phyloP scores from a whole-genome alignment of 2,888 invertebrate species.

The Petrophora chlorosata region DNA sequence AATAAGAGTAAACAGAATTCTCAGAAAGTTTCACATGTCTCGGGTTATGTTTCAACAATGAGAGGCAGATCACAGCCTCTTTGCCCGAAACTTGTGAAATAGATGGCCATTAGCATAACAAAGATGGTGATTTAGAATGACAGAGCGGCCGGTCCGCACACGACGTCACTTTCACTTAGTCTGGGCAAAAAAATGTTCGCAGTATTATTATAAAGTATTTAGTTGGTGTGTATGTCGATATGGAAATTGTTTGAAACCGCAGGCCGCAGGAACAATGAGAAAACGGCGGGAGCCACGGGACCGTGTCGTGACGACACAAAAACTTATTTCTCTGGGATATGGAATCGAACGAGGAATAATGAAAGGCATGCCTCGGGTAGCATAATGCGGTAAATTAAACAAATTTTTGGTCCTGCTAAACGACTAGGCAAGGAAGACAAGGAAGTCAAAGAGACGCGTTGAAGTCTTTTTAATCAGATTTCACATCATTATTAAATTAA shows the following conservation, averaged over 20 bases:
- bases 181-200: slow-evolving; percentile 47
- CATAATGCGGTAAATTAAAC: slow-evolving; percentile 77
- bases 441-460: slow-evolving; percentile 48
- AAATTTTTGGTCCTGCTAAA: slow-evolving; percentile 68
- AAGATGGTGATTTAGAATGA: slow-evolving; percentile 72
- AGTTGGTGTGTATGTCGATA: slow-evolving; percentile 53
- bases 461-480: slow-evolving; percentile 4
- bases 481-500: background rate
- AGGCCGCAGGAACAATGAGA: slow-evolving; percentile 67
- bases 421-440: slow-evolving; percentile 46
- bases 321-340: slow-evolving; percentile 75
- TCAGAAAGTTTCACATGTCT: slow-evolving; percentile 68
- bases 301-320: slow-evolving; percentile 73
- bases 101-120: slow-evolving; percentile 76
- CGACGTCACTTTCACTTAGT: slow-evolving; percentile 76
- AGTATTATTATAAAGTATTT: slow-evolving; percentile 60
- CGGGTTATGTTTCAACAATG: slow-evolving; percentile 58
- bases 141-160: slow-evolving; percentile 58
- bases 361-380: slow-evolving; percentile 69
- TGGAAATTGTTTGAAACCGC: slow-evolving; percentile 71
- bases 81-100: slow-evolving; percentile 76
- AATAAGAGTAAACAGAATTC: slow-evolving; percentile 57
- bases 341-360: slow-evolving; percentile 73
- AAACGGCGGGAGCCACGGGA: slow-evolving; percentile 60
- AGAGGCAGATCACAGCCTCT: slow-evolving; percentile 54